Conservation (phyloP, 2,888 invertebrate species). For the Spodoptera littoralis region DNA sequence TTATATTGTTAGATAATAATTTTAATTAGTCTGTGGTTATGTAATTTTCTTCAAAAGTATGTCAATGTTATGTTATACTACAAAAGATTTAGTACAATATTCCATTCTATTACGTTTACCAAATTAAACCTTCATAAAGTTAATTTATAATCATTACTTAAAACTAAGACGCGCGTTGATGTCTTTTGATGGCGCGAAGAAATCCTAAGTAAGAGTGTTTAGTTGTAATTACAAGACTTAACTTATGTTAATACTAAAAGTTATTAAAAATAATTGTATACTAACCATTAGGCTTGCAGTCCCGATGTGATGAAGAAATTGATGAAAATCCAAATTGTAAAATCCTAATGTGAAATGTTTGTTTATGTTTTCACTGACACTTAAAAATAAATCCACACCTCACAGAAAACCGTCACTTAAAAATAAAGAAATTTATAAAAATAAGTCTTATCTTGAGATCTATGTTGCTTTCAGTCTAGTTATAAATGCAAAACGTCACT, state of each 20-base stretch:
- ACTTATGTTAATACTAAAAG: conserved; percentile 10
- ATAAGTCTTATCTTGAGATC: conserved; percentile 88
- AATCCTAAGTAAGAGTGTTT: conserved; percentile 46
- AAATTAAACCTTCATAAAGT: conserved; percentile 11
- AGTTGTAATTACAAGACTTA: conserved; percentile 28
- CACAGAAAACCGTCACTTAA: conserved; percentile 84
- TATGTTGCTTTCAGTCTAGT: conserved; percentile 87
- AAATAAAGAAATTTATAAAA: conserved; percentile 72
- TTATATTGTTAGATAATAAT: too few relatives aligned
- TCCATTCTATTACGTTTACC: conserved; percentile 7
- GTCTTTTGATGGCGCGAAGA: conserved; percentile 77
- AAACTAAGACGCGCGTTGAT: conserved; percentile 79
- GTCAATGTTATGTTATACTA: background rate
- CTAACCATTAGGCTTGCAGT: conserved; percentile 78
- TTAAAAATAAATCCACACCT: conserved; percentile 82
- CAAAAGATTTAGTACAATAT: background rate
- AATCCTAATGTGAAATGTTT: conserved; percentile 75
- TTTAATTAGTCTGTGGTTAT: background rate
- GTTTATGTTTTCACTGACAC: conserved; percentile 78
- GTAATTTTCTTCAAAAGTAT: conserved; percentile 1
- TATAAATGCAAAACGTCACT: conserved; percentile 78
- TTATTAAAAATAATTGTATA: conserved; percentile 42
- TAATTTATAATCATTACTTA: conserved; percentile 19
- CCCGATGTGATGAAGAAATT: conserved; percentile 63
- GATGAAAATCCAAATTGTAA: conserved; percentile 76